Evolutionary conservation across 1,140 invertebrate genomes (phyloP).

Genomic region (Hypothenemus hampei): DNA sequence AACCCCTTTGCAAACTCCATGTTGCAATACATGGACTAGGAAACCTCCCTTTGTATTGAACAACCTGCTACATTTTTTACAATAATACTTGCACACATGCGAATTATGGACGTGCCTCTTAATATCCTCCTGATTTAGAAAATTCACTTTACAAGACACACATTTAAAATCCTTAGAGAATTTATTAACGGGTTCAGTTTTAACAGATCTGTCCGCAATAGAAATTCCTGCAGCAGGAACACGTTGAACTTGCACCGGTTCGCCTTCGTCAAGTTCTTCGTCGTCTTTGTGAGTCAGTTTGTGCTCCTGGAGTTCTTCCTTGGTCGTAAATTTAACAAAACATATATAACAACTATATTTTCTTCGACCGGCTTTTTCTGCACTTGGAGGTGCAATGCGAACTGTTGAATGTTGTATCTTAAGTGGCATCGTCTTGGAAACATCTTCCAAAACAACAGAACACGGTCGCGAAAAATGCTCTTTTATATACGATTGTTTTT

Average conservation of each 20-base stretch:
- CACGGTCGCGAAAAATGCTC: slow-evolving; percentile 6
- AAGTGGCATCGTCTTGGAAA: slow-evolving; percentile 1
- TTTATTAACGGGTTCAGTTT: too few relatives aligned
- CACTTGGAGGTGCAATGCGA: not conserved
- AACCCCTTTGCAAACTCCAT: slow-evolving; percentile 4
- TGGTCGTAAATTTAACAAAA: slow-evolving; percentile 24
- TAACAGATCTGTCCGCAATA: too few relatives aligned
- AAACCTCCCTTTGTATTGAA: slow-evolving; percentile 27
- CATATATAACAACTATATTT: slow-evolving; percentile 30
- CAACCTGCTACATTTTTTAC: slow-evolving; percentile 16
- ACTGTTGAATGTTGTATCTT: not conserved
- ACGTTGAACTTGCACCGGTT: not conserved
- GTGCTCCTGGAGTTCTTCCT: slow-evolving; percentile 17
- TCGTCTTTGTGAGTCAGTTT: slow-evolving; percentile 20
- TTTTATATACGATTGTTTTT: not conserved
- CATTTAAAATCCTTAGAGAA: slow-evolving; percentile 11
- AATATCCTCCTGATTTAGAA: slow-evolving; percentile 12
- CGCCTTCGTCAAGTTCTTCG: slow-evolving; percentile 13
- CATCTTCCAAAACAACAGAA: not conserved
- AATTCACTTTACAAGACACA: slow-evolving; percentile 8
- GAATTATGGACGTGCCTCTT: slow-evolving; percentile 15
- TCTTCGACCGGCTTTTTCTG: slow-evolving; percentile 3
- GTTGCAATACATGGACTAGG: slow-evolving; percentile 26
- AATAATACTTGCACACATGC: slow-evolving; percentile 23
- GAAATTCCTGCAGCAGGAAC: too few relatives aligned